Conservation (phyloP, 35 echinoderm and acorn worm species). For the Ptychodera flava region DNA sequence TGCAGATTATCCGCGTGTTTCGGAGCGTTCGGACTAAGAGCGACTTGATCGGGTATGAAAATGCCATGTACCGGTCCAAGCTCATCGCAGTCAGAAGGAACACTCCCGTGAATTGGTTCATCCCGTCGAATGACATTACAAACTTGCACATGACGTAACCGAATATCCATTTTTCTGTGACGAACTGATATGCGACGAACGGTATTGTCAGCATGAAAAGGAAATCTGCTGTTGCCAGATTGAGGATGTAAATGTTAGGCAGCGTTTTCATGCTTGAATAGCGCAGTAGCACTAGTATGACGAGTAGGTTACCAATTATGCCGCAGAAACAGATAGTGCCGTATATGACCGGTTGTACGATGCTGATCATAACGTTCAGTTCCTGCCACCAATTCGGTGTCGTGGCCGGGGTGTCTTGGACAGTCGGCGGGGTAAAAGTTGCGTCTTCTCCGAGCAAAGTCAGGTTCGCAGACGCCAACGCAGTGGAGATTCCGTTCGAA, state of each 20-base stretch:
- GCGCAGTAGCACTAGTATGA: constrained; percentile 6
- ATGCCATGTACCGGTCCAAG: neutral
- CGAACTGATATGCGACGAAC: neutral
- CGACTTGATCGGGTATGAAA: neutral
- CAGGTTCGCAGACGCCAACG: too few relatives aligned
- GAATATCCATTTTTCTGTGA: neutral
- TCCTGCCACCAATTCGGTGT: too few relatives aligned
- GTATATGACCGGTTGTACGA: neutral
- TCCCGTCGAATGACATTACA: neutral
- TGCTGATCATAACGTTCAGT: too few relatives aligned
- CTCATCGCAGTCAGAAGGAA: neutral
- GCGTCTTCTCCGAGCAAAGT: too few relatives aligned
- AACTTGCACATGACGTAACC: neutral
- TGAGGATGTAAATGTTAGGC: constrained; percentile 30
- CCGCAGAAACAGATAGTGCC: constrained; percentile 3
- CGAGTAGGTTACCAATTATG: constrained; percentile 17
- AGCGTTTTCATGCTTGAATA: constrained; percentile 10
- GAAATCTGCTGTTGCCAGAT: constrained; percentile 19
- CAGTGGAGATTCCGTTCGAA: too few relatives aligned
- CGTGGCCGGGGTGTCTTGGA: too few relatives aligned
- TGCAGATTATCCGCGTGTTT: neutral
- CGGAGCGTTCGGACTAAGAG: neutral
- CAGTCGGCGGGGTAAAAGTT: too few relatives aligned
- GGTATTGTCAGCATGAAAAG: neutral
- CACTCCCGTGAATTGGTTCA: neutral